phyloP scores from a whole-genome alignment of 2,888 invertebrate genomes.

The Bimastos eiseni region DNA sequence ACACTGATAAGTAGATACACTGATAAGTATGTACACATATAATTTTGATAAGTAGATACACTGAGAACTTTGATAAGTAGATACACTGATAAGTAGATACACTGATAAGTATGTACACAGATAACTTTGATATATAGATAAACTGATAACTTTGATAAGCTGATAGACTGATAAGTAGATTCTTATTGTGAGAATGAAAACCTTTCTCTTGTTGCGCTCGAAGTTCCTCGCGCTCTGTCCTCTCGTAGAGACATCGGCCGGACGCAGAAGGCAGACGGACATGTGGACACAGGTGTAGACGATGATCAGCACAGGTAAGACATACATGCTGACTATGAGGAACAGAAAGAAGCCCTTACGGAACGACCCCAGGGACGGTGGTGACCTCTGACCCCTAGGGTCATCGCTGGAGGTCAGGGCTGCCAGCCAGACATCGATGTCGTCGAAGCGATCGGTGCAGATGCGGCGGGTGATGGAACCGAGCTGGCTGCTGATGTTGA shows the following conservation, averaged over 20 bases:
- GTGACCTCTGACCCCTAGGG: neutral
- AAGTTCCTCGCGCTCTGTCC: neutral
- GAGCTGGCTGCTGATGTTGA: constrained; percentile 56
- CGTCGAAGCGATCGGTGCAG: constrained; percentile 61
- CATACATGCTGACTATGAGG: constrained; percentile 61
- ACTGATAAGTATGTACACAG: too few relatives aligned
- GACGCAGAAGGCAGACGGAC: constrained; percentile 52
- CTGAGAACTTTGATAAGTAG: too few relatives aligned
- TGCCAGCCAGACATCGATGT: constrained; percentile 51
- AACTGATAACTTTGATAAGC: too few relatives aligned
- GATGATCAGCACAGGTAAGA: constrained; percentile 61
- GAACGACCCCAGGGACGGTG: constrained; percentile 45
- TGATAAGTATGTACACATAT: too few relatives aligned
- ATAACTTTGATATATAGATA: too few relatives aligned
- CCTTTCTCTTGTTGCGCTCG: constrained; percentile 58
- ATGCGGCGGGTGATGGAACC: constrained; percentile 61
- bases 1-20: too few relatives aligned
- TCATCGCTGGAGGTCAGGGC: neutral
- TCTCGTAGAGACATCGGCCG: constrained; percentile 41
- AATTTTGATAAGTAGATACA: too few relatives aligned
- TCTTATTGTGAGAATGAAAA: constrained; percentile 29
- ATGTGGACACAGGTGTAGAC: constrained; percentile 53
- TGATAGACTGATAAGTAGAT: too few relatives aligned
- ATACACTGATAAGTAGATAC: too few relatives aligned
- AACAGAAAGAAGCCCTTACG: constrained; percentile 60